Conservation (phyloP, 2,797 vertebrate species). For the Eulemur coronatus region DNA sequence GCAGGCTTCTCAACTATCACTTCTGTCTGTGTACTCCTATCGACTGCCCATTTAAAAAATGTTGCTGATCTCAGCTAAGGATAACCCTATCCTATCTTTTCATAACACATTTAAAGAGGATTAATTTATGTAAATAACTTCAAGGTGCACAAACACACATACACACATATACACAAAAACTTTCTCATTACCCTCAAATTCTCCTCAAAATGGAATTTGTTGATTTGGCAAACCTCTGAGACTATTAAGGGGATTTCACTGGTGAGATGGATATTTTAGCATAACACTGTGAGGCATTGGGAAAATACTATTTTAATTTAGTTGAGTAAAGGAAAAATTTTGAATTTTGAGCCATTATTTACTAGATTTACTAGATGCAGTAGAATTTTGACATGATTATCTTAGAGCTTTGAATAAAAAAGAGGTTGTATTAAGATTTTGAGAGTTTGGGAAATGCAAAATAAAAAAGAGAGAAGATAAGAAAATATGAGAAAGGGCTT, state of each 20-base stretch:
- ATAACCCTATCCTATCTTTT: background rate
- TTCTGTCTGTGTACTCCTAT: background rate
- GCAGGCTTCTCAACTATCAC: background rate
- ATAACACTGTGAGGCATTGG: background rate
- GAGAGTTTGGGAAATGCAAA: background rate
- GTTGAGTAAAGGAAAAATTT: background rate
- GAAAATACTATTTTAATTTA: background rate
- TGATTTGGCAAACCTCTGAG: background rate
- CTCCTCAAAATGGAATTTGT: background rate
- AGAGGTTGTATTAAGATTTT: background rate
- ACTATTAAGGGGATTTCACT: background rate
- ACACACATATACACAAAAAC: background rate
- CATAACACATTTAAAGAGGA: background rate
- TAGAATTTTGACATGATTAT: background rate
- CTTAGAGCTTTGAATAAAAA: background rate
- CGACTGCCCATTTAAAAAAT: background rate
- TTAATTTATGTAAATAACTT: background rate
- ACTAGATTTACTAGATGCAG: background rate
- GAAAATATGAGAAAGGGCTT: background rate
- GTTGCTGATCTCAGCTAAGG: background rate
- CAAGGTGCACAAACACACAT: background rate
- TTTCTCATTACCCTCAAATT: background rate
- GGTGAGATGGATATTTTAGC: background rate
- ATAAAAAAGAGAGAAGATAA: background rate
- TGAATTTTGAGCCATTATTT: background rate